These are phyloP conservation scores for Leptoclinus maculatus DNA, from an alignment of 2,797 vertebrate genomes.

Conservation along the genomic window DNA sequence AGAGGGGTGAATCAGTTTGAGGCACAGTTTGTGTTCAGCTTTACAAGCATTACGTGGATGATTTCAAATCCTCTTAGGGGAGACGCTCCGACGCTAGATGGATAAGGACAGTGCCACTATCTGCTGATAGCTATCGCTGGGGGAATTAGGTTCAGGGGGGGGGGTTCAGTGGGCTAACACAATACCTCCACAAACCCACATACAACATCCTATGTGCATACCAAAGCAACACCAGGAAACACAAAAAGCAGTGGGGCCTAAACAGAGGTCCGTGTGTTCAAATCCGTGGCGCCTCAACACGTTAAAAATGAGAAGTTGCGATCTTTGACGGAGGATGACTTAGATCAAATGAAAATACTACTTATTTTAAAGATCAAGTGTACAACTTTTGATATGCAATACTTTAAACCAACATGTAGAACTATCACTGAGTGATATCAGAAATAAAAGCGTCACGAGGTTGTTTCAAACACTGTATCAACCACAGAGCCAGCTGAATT, in stretches of 20 bases:
- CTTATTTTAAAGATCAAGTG: neutral
- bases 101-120: slow-evolving; percentile 57
- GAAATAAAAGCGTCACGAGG: neutral
- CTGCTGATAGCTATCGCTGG: slow-evolving; percentile 48
- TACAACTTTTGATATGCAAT: neutral
- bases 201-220: slow-evolving; percentile 58
- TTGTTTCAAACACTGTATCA: neutral
- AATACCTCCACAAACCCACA: slow-evolving; percentile 55
- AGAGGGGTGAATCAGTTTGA: slow-evolving; percentile 13
- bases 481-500: neutral
- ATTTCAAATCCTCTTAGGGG: slow-evolving; percentile 76
- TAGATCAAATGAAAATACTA: neutral
- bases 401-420: neutral
- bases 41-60: slow-evolving; percentile 50
- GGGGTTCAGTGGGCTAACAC: slow-evolving; percentile 46
- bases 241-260: slow-evolving; percentile 50
- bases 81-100: slow-evolving; percentile 41
- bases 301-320: neutral
- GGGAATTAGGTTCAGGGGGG: slow-evolving; percentile 69
- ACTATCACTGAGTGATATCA: neutral
- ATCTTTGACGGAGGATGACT: slow-evolving; percentile 1
- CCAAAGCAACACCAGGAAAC: slow-evolving; percentile 43
- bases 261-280: neutral
- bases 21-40: slow-evolving; percentile 36
- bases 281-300: slow-evolving; percentile 10